Percentiles rank a stretch among this genome's conserved stretches.
phyloP scores from a whole-genome alignment of 2,113 vertebrate genomes.

The Sebastes schlegelii region DNA sequence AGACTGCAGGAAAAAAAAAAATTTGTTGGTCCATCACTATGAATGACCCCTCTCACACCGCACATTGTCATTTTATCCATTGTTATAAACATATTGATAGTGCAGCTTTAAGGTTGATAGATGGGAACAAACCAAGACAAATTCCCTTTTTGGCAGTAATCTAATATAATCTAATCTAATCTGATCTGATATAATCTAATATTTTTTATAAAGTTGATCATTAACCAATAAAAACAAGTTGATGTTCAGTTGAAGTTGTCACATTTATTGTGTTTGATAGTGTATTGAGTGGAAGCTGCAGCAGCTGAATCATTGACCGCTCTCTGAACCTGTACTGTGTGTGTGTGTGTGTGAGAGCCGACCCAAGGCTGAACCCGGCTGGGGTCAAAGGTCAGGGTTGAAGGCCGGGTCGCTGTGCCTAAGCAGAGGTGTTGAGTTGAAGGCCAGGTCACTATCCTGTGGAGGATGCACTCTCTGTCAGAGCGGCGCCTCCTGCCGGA shows the following conservation, averaged over 20 bases:
- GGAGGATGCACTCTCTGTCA: not conserved
- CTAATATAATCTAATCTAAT: not conserved
- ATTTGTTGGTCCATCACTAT: no score
- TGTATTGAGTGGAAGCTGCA: not conserved
- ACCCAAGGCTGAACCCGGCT: slow-evolving; percentile 60
- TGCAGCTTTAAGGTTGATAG: not conserved
- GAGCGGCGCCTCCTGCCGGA: slow-evolving; percentile 29
- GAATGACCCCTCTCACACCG: no score
- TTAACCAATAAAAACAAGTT: not conserved
- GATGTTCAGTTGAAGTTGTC: not conserved
- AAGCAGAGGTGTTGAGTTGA: slow-evolving; percentile 38
- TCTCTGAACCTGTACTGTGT: slow-evolving; percentile 44
- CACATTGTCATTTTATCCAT: no score
- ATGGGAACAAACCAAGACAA: not conserved
- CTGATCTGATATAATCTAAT: slow-evolving; percentile 10
- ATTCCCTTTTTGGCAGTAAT: not conserved
- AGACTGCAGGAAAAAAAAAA: no score
- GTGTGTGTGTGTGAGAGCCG: slow-evolving; percentile 25
- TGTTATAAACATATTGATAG: not conserved
- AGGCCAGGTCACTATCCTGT: slow-evolving; percentile 43
- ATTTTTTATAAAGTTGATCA: slow-evolving; percentile 1
- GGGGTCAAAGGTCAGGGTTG: slow-evolving; percentile 73
- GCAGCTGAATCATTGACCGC: slow-evolving; percentile 50
- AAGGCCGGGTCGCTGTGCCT: slow-evolving; percentile 68
- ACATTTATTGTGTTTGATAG: slow-evolving; percentile 4